phyloP scores from a whole-genome alignment of 2,113 vertebrate genomes.

The Takifugu bimaculatus region DNA sequence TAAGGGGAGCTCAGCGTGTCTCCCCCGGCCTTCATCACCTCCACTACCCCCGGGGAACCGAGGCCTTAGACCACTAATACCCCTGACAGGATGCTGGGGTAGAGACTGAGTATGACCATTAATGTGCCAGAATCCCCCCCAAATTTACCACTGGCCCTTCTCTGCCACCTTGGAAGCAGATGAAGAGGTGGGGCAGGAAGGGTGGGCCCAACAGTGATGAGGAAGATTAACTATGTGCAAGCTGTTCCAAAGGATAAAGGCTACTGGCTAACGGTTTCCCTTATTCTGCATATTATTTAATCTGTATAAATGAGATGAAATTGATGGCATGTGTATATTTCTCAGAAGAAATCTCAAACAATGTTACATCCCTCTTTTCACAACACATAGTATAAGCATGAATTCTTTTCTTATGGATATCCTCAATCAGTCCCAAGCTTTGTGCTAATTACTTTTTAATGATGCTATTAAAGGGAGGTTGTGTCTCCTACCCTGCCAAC shows the following conservation, averaged over 20 bases:
- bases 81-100: conserved; percentile 54
- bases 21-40: conserved; percentile 43
- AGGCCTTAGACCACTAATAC: conserved; percentile 22
- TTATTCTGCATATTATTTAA: no score
- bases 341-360: background rate
- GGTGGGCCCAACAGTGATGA: conserved; percentile 6
- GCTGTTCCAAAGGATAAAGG: conserved; percentile 10
- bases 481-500: conserved; percentile 54
- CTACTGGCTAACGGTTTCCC: background rate
- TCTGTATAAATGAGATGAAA: no score
- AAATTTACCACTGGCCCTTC: conserved; percentile 30
- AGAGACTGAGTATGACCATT: conserved; percentile 40
- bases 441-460: conserved; percentile 77
- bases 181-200: conserved; percentile 11
- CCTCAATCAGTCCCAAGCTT: conserved; percentile 51
- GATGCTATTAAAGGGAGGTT: conserved; percentile 68
- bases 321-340: no score
- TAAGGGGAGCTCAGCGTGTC: conserved; percentile 48
- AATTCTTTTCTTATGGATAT: conserved; percentile 44
- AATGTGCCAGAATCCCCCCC: conserved; percentile 37
- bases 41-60: conserved; percentile 18
- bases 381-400: conserved; percentile 14
- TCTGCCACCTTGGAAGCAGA: conserved; percentile 20
- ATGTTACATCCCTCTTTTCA: background rate
- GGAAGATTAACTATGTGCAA: conserved; percentile 30